Conservation (phyloP, 2,113 vertebrate genomes). For the Rhinogobius similis region DNA sequence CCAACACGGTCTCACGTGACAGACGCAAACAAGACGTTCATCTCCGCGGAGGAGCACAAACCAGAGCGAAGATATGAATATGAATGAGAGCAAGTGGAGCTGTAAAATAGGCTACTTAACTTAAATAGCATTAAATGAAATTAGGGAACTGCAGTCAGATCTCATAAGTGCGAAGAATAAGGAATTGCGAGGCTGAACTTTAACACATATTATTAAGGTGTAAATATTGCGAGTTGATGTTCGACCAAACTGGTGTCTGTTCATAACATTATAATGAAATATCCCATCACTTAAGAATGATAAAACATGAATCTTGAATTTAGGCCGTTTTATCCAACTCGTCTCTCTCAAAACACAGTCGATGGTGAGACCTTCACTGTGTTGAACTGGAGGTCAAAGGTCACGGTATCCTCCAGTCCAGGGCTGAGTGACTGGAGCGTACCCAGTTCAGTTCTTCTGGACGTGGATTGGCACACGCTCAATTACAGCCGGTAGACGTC, state of each 20-base stretch:
- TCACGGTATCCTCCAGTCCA: constrained; percentile 12
- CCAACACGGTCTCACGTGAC: constrained; percentile 9
- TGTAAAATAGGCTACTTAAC: neutral
- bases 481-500: constrained; percentile 35
- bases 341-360: neutral
- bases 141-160: neutral
- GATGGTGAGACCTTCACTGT: neutral
- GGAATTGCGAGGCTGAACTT: no score
- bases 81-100: neutral
- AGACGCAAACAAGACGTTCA: neutral
- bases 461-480: constrained; percentile 51
- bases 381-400: constrained; percentile 47
- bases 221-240: no score
- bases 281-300: neutral
- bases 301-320: neutral
- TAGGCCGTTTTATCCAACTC: neutral
- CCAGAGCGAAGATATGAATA: neutral
- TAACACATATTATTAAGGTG: no score
- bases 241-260: no score
- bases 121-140: neutral
- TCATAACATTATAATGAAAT: no score
- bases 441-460: constrained; percentile 1
- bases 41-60: neutral
- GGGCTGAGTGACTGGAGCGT: neutral
- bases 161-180: neutral